phyloP scores from a whole-genome alignment of 2,113 vertebrate genomes.

The Alosa alosa region DNA sequence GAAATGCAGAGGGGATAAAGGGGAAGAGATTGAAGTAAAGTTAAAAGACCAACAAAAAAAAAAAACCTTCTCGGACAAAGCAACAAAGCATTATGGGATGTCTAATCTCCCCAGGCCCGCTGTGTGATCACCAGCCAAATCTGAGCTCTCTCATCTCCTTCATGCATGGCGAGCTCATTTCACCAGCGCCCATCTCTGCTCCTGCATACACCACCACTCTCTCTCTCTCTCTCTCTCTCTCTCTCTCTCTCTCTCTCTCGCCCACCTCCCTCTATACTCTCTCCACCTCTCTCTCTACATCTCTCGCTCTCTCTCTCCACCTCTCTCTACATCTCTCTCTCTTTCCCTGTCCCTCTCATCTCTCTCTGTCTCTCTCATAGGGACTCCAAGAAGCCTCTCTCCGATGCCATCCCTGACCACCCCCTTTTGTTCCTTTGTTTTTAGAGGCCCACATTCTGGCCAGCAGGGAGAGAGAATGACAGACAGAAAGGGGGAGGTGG shows the following conservation, averaged over 20 bases:
- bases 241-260: neutral
- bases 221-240: neutral
- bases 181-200: neutral
- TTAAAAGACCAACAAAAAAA: neutral
- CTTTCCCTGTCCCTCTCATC: neutral
- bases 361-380: neutral
- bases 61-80: constrained; percentile 50
- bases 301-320: neutral
- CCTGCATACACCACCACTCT: neutral
- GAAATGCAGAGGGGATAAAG: neutral
- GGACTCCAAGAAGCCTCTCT: constrained; percentile 28
- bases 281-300: neutral
- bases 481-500: neutral
- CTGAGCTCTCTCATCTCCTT: constrained; percentile 37
- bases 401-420: neutral
- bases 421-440: constrained; percentile 57
- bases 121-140: constrained; percentile 68
- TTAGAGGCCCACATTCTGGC: constrained; percentile 17
- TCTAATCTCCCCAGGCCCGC: constrained; percentile 60
- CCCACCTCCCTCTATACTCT: neutral
- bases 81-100: constrained; percentile 61
- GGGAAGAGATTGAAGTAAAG: neutral
- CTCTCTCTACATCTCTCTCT: neutral
- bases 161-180: constrained; percentile 21
- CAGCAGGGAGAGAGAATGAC: neutral